Conservation (phyloP, 2,797 vertebrate genomes). For the Rachycentron canadum region DNA sequence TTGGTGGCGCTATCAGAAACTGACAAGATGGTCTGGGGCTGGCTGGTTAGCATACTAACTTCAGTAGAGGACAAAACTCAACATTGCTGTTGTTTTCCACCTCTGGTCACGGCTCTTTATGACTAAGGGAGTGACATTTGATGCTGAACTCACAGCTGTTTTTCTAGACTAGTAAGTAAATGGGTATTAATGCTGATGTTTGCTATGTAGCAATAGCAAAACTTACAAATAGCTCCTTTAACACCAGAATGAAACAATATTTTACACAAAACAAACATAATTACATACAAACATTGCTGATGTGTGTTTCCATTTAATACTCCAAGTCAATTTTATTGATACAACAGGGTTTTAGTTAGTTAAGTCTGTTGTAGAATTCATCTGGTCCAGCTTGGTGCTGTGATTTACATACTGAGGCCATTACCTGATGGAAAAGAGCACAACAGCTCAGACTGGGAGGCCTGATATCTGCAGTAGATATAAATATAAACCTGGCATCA, state of each 20-base stretch:
- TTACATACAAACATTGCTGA: slow-evolving; percentile 33
- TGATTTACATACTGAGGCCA: slow-evolving; percentile 50
- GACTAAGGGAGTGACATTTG: too few relatives aligned
- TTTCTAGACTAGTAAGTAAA: too few relatives aligned
- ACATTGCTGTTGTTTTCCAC: too few relatives aligned
- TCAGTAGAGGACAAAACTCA: too few relatives aligned
- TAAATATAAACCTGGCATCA: slow-evolving; percentile 32
- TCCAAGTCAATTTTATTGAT: slow-evolving; percentile 51
- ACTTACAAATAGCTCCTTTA: too few relatives aligned
- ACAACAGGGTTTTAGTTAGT: slow-evolving; percentile 39
- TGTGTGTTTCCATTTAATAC: slow-evolving; percentile 24
- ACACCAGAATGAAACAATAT: background rate
- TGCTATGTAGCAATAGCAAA: too few relatives aligned
- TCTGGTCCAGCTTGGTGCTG: slow-evolving; percentile 30
- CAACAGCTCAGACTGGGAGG: slow-evolving; percentile 19
- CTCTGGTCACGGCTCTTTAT: too few relatives aligned
- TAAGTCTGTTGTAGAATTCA: slow-evolving; percentile 40
- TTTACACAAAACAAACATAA: slow-evolving; percentile 31
- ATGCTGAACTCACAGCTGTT: too few relatives aligned
- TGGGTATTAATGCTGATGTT: too few relatives aligned
- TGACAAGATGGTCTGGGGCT: too few relatives aligned
- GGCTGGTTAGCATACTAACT: too few relatives aligned
- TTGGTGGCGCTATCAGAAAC: too few relatives aligned
- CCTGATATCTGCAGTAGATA: slow-evolving; percentile 25
- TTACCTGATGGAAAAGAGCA: slow-evolving; percentile 33